Base-by-base conservation (phyloP, 2,797 vertebrate species). In the Eulemur mongoz region DNA sequence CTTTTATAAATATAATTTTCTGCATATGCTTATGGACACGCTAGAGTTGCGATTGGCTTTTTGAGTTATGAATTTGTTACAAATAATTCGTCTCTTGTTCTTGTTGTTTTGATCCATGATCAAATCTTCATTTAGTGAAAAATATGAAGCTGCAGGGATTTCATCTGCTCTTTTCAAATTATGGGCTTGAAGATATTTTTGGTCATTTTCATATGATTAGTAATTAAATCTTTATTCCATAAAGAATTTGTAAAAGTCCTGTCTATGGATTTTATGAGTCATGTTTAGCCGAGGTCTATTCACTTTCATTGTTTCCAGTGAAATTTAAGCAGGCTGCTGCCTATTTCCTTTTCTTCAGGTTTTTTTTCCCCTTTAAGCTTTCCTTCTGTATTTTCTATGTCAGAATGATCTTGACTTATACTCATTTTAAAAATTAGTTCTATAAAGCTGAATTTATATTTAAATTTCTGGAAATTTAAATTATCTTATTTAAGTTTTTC, bases 1-100 rank as follows among this genome's bases (percentile, higher is more conserved):
- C 52, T 91, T 96, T 87, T 89, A 69, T 61, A 88, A 89, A 67
- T 63, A 59, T n/a, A 35, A 1, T 86, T 86, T 89, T 79, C 52
- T 91, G 89, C 87, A 22, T 35, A 35, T 72, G 35, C 48, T 87
- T 91, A 72, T 20, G 20, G 45, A 43, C 12, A 86, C 11, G 15
- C 65, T 91, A 83, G 78, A 40, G 63, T 59, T 93, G 91, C 85
- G 23, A 73, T 93, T 76, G 63, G 75, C 59, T 94, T 93, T 85
- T 76, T 89, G 93, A 89, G 54, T 91, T 48, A 93, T 35, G 23
- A 89, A 50, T 95, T 92, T 89, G 27, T 89, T 92, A 85, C 59
- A 35, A 95, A 94, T 78, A 94, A 85, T 93, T 95, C 45, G 89
- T 59, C 65, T 85, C 57, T 45, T 69, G 35, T 93, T 75, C 52